Evolutionary conservation across 2,113 vertebrate genomes (phyloP).

Genomic region (Lampris megalopsis): DNA sequence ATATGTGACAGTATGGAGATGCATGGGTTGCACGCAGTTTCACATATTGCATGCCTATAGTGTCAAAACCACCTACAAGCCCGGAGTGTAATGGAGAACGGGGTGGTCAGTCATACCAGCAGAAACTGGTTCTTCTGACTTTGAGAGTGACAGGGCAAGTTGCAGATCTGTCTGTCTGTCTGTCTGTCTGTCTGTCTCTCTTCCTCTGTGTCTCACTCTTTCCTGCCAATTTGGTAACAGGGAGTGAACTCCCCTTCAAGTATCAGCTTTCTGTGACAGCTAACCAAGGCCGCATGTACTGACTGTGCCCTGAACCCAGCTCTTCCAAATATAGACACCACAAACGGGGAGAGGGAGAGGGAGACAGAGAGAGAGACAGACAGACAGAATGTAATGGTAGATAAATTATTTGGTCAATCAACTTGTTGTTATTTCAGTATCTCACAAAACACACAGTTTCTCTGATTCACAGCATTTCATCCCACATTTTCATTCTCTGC

Average conservation of each 20-base stretch:
- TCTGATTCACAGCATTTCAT: conserved; percentile 25
- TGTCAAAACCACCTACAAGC: conserved; percentile 43
- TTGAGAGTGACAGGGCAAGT: conserved; percentile 2
- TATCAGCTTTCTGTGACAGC: conserved; percentile 69
- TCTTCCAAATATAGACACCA: conserved; percentile 64
- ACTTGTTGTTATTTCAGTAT: conserved; percentile 37
- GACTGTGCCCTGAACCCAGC: conserved; percentile 33
- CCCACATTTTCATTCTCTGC: background rate
- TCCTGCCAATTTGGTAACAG: conserved; percentile 7
- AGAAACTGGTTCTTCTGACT: conserved; percentile 43
- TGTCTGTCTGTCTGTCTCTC: background rate
- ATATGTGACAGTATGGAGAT: background rate
- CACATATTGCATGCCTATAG: conserved; percentile 29
- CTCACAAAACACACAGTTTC: conserved; percentile 36
- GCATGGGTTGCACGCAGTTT: conserved; percentile 7
- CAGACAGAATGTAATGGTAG: background rate
- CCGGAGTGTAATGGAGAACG: background rate
- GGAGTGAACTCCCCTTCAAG: conserved; percentile 35
- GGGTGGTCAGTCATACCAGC: conserved; percentile 19
- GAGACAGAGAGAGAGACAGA: conserved; percentile 4
- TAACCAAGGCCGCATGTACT: conserved; percentile 57
- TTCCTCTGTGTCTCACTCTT: background rate
- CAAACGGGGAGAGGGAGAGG: conserved; percentile 39
- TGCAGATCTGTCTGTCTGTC: background rate
- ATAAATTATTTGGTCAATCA: background rate